Evolutionary conservation across 35 echinoderm and acorn worm species (phyloP).

Genomic region (Acanthaster planci): DNA sequence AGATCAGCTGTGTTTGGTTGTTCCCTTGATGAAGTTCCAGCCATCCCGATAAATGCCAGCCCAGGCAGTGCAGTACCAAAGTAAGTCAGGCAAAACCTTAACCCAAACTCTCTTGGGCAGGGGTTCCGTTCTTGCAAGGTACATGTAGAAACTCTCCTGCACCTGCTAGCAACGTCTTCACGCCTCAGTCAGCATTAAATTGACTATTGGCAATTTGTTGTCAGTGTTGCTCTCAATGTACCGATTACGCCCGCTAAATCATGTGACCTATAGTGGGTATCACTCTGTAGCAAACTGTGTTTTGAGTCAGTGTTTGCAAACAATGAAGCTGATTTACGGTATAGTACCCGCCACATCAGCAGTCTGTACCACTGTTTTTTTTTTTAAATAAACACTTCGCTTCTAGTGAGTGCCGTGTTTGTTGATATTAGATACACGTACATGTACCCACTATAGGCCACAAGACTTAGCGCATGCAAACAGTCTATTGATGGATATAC

Average conservation of each 20-base stretch:
- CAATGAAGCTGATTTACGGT: too few relatives aligned
- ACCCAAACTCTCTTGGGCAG: background rate
- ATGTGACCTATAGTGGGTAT: too few relatives aligned
- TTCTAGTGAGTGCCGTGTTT: too few relatives aligned
- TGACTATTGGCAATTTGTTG: background rate
- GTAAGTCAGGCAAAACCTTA: background rate
- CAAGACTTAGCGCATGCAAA: too few relatives aligned
- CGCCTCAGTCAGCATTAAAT: background rate
- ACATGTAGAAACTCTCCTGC: background rate
- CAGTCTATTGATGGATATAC: too few relatives aligned
- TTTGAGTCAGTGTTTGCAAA: too few relatives aligned
- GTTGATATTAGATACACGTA: too few relatives aligned
- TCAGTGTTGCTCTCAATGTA: background rate
- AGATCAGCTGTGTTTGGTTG: constrained; percentile 25
- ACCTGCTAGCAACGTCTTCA: background rate
- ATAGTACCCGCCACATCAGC: too few relatives aligned
- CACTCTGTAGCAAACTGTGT: background rate
- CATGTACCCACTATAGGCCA: too few relatives aligned
- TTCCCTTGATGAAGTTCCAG: constrained; percentile 1
- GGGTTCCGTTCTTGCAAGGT: background rate
- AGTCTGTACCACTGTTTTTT: too few relatives aligned
- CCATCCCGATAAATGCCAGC: background rate
- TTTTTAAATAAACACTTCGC: too few relatives aligned
- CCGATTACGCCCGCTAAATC: too few relatives aligned
- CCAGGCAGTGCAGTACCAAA: constrained; percentile 26